Conservation (phyloP, 1,140 invertebrate species). For the Polypedilum vanderplanki region DNA sequence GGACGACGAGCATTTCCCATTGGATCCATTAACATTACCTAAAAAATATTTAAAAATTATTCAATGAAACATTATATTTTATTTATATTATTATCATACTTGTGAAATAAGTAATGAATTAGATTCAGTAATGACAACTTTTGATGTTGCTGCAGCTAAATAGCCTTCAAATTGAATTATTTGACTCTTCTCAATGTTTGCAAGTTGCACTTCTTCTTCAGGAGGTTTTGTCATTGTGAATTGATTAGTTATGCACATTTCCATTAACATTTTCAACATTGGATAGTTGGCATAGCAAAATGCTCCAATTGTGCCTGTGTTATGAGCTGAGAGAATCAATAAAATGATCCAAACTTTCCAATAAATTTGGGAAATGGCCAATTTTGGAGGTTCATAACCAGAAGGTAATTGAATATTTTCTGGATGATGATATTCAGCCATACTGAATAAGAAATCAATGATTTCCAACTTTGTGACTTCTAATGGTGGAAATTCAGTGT, state of each 20-base stretch:
- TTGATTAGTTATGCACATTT: constrained; percentile 91
- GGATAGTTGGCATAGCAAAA: constrained; percentile 86
- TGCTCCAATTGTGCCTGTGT: constrained; percentile 79
- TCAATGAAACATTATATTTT: not conserved
- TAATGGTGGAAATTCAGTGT: constrained; percentile 57
- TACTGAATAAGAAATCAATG: constrained; percentile 81
- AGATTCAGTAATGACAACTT: constrained; percentile 81
- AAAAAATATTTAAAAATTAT: constrained; percentile 25
- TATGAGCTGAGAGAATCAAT: constrained; percentile 83
- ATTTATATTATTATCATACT: constrained; percentile 37
- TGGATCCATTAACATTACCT: constrained; percentile 77
- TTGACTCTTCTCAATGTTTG: constrained; percentile 66
- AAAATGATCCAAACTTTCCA: constrained; percentile 94
- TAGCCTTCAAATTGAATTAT: constrained; percentile 91
- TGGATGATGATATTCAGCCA: constrained; percentile 85
- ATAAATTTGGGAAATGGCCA: constrained; percentile 85
- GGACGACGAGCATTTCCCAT: constrained; percentile 72
- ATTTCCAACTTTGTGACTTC: constrained; percentile 76
- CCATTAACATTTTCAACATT: constrained; percentile 85
- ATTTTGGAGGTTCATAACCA: constrained; percentile 75
- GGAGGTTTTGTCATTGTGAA: constrained; percentile 36
- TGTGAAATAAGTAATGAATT: constrained; percentile 80
- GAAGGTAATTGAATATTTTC: constrained; percentile 83
- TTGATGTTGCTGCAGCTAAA: constrained; percentile 79
- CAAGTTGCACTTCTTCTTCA: constrained; percentile 51